Evolutionary conservation across 2,888 invertebrate species (phyloP).

Genomic region (Eupithecia centaureata): DNA sequence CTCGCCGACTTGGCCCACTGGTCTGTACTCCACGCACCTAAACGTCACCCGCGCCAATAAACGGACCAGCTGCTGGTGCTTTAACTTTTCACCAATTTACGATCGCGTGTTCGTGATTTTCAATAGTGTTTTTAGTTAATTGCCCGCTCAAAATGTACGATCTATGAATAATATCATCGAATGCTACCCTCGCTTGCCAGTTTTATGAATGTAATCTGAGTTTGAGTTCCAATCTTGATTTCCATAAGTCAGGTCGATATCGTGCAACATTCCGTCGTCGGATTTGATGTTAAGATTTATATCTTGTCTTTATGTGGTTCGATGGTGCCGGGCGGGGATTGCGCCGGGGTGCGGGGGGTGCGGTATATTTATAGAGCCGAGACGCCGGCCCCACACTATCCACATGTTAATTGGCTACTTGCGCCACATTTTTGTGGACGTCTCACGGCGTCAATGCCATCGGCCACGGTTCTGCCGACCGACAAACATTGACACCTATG

Average conservation of each 20-base stretch:
- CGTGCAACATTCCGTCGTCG: constrained; percentile 50
- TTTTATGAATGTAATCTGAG: constrained; percentile 25
- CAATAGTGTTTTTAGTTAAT: constrained; percentile 10
- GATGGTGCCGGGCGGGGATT: constrained; percentile 63
- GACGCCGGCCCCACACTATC: constrained; percentile 77
- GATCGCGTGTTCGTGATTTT: constrained; percentile 18
- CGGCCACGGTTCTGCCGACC: constrained; percentile 66
- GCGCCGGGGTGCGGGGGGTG: constrained; percentile 53
- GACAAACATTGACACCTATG: constrained; percentile 80
- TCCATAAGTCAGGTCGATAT: constrained; percentile 47
- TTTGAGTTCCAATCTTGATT: constrained; percentile 44
- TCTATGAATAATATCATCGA: constrained; percentile 20
- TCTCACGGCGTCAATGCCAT: constrained; percentile 73
- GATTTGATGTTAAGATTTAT: constrained; percentile 62
- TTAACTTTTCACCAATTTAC: constrained; percentile 27
- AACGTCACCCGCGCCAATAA: constrained; percentile 36
- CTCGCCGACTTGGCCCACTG: constrained; percentile 56
- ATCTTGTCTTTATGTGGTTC: constrained; percentile 57
- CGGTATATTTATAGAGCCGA: constrained; percentile 79
- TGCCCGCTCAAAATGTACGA: constrained; percentile 1
- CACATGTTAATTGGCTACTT: constrained; percentile 80
- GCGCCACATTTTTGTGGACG: constrained; percentile 78
- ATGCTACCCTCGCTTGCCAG: constrained; percentile 13
- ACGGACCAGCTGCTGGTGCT: constrained; percentile 32
- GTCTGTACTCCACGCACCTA: constrained; percentile 48